Base-by-base conservation (phyloP, 2,797 vertebrate genomes). In the Lithobates pipiens region DNA sequence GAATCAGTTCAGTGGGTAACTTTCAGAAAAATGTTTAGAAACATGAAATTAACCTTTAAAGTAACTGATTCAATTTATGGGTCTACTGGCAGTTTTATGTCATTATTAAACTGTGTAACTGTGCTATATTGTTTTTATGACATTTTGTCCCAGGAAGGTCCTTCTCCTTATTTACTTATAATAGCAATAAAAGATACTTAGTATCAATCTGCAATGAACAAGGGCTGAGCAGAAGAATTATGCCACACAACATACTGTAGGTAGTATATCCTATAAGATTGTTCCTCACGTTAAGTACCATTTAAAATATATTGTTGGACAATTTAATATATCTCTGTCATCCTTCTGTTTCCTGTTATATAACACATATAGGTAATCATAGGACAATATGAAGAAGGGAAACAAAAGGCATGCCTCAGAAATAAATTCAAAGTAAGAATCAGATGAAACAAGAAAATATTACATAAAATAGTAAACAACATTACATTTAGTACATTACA, bases 401-500 rank as follows among this genome's bases (percentile, higher is more conserved):
- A 91, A 93, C 61, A 90, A 88, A 92, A 82, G 87, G 88, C 91
- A 92, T 91, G 89, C 87, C 92, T 91, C 90, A 91, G 80, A 90
- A 94, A 88, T 93, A 90, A 92, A 89, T 90, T 86, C 88, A 91
- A 90, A 87, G 92, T 84, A 88, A 81, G 85, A 88, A 89, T 89
- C 86, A 90, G 88, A 84, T 76, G 84, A 88, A 90, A 90, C 88
- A 89, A 90, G 88, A 76, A 86, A 89, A 89, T 85, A 90, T 94
- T 92, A 94, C 93, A 93, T 89, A 95, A 95, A 95, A 95, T 89
- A 93, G 90, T 93, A 94, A 92, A 92, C 90, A 91, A 90, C 90
- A 89, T 93, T 92, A 93, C 92, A 88, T 89, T 91, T 92, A 94
- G 90, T 89, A 89, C 90, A 88, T 93, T 90, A 90, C 92, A 93